phyloP scores from a whole-genome alignment of 2,888 invertebrate genomes.

The Physocephala rufipes region DNA sequence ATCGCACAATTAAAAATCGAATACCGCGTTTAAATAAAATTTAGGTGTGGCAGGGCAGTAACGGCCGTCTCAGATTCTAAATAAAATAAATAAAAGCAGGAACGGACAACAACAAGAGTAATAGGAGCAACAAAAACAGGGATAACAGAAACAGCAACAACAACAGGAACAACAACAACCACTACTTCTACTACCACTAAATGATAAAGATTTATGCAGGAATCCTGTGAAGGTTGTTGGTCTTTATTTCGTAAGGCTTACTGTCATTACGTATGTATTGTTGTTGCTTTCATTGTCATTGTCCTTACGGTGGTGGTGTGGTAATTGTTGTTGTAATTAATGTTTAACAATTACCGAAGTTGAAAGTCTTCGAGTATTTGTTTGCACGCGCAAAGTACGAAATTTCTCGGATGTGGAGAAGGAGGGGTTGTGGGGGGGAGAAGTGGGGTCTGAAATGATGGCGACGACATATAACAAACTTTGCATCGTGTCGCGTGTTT shows the following conservation, averaged over 20 bases:
- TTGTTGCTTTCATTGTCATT: background rate
- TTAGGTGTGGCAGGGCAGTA: slow-evolving; percentile 15
- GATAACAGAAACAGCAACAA: background rate
- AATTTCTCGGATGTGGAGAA: background rate
- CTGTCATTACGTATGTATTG: background rate
- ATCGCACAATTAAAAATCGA: slow-evolving; percentile 18
- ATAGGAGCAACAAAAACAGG: background rate
- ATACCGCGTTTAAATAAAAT: slow-evolving; percentile 17
- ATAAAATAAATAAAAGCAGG: slow-evolving; percentile 28
- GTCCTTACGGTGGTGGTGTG: slow-evolving; percentile 1
- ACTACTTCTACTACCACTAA: too few species aligned
- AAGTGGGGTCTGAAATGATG: background rate
- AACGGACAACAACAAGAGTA: slow-evolving; percentile 3
- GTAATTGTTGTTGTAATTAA: slow-evolving; percentile 27
- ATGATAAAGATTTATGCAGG: too few species aligned
- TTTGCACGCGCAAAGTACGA: background rate
- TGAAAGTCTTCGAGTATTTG: slow-evolving; percentile 9
- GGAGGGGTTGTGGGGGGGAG: background rate
- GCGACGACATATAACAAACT: too few species aligned
- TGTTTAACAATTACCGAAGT: slow-evolving; percentile 30
- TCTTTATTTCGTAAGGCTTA: background rate
- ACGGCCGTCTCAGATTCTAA: slow-evolving; percentile 15
- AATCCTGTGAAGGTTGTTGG: background rate
- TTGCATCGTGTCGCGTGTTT: too few species aligned
- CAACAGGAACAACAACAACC: background rate